Base-by-base conservation (phyloP, 2,888 invertebrate genomes). In the Brachypterus glaber region DNA sequence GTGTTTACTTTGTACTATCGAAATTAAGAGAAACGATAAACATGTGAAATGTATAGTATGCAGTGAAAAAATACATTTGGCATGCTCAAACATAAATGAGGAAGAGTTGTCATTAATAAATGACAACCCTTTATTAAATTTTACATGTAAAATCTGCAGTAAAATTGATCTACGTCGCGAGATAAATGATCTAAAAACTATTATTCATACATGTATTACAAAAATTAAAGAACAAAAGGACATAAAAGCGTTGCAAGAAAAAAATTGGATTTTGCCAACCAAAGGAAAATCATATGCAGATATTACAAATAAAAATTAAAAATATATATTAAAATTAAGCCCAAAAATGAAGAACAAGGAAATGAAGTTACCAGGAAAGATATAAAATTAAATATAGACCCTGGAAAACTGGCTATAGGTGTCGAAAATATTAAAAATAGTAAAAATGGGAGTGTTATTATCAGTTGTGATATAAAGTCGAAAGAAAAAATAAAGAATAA, bases 11-110 rank as follows among this genome's bases (percentile, higher is more conserved):
- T 21, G 21, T 21, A 9, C 5, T 21, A 7, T 9, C 21, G 21
- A 21, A 21, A 21, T 21, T 21, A 21, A 21, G 9, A 21, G 21
- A 9, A 21, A 21, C 9, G 21, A 21, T 21, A 21, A 21, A 21
- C 21, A 21, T 21, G 21, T 21, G 21, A 21, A 21, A 21, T 21
- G 21, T 21, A 21, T 21, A 21, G 21, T 21, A 21, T 21, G 21
- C 9, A 21, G 21, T 21, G 21, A 21, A 9, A 21, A 21, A 21
- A 21, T 21, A 21, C 21, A 21, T 21, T 21, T 21, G 21, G 21
- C 21, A 21, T 21, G 21, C 21, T 7, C 21, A 7, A 21, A 5
- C 9, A 21, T 21, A 21, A 21, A 21, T 5, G 21, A 21, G 21
- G 21, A 21, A 21, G 21, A 21, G 21, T 21, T 21, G 9, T 21